phyloP scores from a whole-genome alignment of 2,888 invertebrate species.

The Amiota communis region DNA sequence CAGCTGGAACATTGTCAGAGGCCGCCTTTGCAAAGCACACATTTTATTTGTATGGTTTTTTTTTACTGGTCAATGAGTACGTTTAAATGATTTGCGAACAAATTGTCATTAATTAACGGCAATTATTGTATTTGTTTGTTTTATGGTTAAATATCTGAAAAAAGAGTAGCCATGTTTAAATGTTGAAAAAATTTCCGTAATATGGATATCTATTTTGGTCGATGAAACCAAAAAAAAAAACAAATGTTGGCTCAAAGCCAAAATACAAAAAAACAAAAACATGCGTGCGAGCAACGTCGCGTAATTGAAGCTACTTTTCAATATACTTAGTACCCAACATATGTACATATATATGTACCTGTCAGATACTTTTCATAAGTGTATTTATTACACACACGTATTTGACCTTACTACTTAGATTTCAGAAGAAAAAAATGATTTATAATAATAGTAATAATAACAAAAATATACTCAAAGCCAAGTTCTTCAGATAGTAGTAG shows the following conservation, averaged over 20 bases:
- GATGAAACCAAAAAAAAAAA: too few species aligned
- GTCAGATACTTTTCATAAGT: slow-evolving; percentile 11
- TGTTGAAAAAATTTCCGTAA: slow-evolving; percentile 4
- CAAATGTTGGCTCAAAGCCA: not conserved
- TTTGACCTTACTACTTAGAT: not conserved
- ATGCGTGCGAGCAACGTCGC: not conserved
- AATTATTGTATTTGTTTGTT: slow-evolving; percentile 8
- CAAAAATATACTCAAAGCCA: too few species aligned
- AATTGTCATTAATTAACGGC: slow-evolving; percentile 48
- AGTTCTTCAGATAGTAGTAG: not conserved
- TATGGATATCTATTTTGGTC: not conserved
- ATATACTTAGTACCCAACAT: too few species aligned
- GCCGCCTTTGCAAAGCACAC: too few species aligned
- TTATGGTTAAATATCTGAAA: not conserved
- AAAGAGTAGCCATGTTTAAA: not conserved
- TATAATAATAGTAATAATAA: too few species aligned
- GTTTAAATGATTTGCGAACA: not conserved
- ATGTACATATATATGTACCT: slow-evolving; percentile 35
- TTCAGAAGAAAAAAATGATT: not conserved
- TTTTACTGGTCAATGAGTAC: too few species aligned
- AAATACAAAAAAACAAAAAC: slow-evolving; percentile 25
- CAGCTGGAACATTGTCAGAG: too few species aligned
- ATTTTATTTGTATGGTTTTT: too few species aligned
- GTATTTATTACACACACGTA: slow-evolving; percentile 1
- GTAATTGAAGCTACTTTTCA: slow-evolving; percentile 5